These are phyloP conservation scores for Ethmia dodecea DNA, from an alignment of 2,888 invertebrate genomes.

Conservation along the genomic window DNA sequence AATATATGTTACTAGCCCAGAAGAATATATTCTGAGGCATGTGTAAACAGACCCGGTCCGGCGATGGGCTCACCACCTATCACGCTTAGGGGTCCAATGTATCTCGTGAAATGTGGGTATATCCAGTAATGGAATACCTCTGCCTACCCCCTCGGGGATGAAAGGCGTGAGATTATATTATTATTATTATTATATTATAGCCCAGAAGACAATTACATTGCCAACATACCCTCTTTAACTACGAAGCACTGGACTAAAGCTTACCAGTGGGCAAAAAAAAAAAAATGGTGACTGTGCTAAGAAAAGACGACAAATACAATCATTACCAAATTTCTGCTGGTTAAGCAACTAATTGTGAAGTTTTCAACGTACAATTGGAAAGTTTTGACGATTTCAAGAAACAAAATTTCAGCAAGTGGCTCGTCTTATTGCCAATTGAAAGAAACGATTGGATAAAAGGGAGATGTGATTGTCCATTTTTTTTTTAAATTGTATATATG, in stretches of 20 bases:
- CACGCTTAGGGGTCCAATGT: too few relatives aligned
- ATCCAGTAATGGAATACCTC: too few relatives aligned
- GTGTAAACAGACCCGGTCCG: too few relatives aligned
- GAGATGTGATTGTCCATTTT: slow-evolving; percentile 8
- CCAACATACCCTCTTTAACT: slow-evolving; percentile 9
- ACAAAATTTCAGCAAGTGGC: background rate
- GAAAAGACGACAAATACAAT: background rate
- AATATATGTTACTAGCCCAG: background rate
- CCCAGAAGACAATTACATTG: slow-evolving; percentile 3
- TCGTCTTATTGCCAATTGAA: background rate
- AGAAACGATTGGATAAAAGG: slow-evolving; percentile 4
- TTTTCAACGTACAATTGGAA: background rate
- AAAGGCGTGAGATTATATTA: too few relatives aligned
- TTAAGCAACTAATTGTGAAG: background rate
- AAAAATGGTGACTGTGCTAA: slow-evolving; percentile 10
- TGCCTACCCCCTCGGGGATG: too few relatives aligned
- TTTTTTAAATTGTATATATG: slow-evolving; percentile 12
- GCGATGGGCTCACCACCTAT: too few relatives aligned
- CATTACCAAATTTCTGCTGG: slow-evolving; percentile 2
- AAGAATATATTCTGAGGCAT: too few relatives aligned
- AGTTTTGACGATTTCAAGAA: slow-evolving; percentile 1
- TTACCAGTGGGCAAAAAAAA: slow-evolving; percentile 19
- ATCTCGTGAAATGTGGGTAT: too few relatives aligned
- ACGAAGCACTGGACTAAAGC: slow-evolving; percentile 18
- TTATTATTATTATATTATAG: too few relatives aligned